Base-by-base conservation (phyloP, 2,888 invertebrate species). In the Petrophora chlorosata region DNA sequence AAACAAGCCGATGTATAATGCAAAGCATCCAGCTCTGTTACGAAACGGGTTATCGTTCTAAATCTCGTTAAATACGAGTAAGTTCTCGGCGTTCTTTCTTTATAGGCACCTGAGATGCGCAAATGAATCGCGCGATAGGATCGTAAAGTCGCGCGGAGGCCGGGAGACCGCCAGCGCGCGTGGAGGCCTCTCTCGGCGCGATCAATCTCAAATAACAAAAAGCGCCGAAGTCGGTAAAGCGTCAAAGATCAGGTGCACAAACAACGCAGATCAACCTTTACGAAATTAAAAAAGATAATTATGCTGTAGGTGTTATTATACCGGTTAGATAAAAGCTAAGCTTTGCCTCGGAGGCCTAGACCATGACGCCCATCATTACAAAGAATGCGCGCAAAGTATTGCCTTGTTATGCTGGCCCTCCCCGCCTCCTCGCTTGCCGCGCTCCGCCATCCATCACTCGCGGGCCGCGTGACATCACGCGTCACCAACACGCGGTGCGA, bases 401-500 rank as follows among this genome's bases (percentile, higher is more conserved):
- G 22, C 5, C 22, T 22, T 22, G 5, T 22, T 2, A 5, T 7
- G 22, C 7, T 5, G 9, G 9, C 25, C 10, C 3, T 10, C 25
- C 25, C 2, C 29, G 14, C 14, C 14, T 8, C 14, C 12, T 14
- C 29, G 4, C 8, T 14, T 13, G 29, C 25, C 8, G 7, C 29
- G 5, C 2, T 1, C 29, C 14, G 32, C 32, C 10, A 32, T 32
- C 15, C 30, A 30, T 30, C 22, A 22, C 22, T 5, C 15, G 14
- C 19, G n/a, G 9, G 16, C 9, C 12, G 12, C 23, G 35, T 25
- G 25, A 36, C 35, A 25, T 25, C 15, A 30, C 30, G 14, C 15
- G 30, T 29, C 14, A 15, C 35, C 15, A 15, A 36, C 35, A 25
- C 35, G 35, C 14, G n/a, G n/a, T n/a, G n/a, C n/a, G n/a, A n/a